Percentiles rank a stretch among this genome's conserved stretches.
Conservation (phyloP, 2,113 vertebrate genomes). For the Galbula dea region DNA sequence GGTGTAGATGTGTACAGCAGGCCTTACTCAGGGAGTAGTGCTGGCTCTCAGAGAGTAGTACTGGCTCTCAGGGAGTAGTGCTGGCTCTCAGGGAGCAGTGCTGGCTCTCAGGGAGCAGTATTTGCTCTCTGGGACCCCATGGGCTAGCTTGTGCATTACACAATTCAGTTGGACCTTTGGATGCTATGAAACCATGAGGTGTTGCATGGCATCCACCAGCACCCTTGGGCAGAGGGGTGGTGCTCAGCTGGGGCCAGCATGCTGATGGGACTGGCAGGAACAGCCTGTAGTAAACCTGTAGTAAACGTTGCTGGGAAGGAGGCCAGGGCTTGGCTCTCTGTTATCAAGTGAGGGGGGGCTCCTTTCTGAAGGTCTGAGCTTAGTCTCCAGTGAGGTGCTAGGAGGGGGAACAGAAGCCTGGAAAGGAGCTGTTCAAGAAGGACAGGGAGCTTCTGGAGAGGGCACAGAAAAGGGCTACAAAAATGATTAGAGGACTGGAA, state of each 20-base stretch:
- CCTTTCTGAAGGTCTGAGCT: background rate
- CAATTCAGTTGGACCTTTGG: background rate
- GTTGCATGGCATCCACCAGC: background rate
- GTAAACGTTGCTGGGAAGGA: rapidly evolving
- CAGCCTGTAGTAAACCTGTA: background rate
- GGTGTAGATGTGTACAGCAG: background rate
- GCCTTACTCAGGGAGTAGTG: rapidly evolving
- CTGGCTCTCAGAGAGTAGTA: no score
- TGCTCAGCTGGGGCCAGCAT: background rate
- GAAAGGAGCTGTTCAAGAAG: background rate
- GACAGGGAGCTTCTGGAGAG: no score
- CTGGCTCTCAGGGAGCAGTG: no score
- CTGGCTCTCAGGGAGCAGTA: no score
- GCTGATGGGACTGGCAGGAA: rapidly evolving
- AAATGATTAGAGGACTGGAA: no score
- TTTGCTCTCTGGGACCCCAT: background rate
- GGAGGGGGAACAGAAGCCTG: background rate
- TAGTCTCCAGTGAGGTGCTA: background rate
- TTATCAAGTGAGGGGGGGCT: background rate
- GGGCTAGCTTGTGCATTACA: background rate
- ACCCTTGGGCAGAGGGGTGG: background rate
- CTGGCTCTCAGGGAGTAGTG: no score
- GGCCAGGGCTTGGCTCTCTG: background rate
- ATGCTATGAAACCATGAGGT: background rate
- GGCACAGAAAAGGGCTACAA: no score